Base-by-base conservation (phyloP, 2,888 invertebrate species). In the Petrolisthes cinctipes region DNA sequence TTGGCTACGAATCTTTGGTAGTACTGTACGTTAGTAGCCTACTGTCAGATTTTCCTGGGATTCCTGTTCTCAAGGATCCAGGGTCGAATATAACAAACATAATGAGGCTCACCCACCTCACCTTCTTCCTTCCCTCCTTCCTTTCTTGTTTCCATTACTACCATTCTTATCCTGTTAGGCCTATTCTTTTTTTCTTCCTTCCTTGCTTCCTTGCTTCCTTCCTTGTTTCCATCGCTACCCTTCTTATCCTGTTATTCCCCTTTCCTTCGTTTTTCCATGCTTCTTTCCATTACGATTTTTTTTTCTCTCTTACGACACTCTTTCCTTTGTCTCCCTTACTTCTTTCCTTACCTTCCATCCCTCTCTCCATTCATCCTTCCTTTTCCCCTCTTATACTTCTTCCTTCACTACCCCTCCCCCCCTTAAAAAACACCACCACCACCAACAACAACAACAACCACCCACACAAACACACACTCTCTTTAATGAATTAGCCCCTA, bases 351-450 rank as follows among this genome's bases (percentile, higher is more conserved):
- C 20, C 20, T 20, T 14, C 73, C 14, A 14, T 54, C 80, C 54
- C 23, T 80, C 14, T 54, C 54, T 79, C 79, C 54, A 51, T 53
- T 56, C 37, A 53, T 79, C 79, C 37, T 20, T 54, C 79, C n/a
- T n/a, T n/a, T n/a, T 79, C 79, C 68, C 66, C 61, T 61, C 61
- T 14, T 61, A 61, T 14, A 9, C 14, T 61, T 14, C 61, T 14
- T 61, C 61, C 61, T 14, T 61, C 61, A 61, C 6, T 14, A n/a
- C n/a, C 14, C 61, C 14, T 61, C 14, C 61, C 61, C 61, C 61
- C n/a, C n/a, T n/a, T n/a, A n/a, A n/a, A n/a, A n/a, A n/a, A n/a
- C n/a, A n/a, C n/a, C n/a, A n/a, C n/a, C n/a, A n/a, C n/a, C n/a
- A n/a, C n/a, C n/a, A n/a, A n/a, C n/a, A n/a, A n/a, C n/a, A n/a